phyloP scores from a whole-genome alignment of 2,888 invertebrate species.

The Ischnus inquisitorius region DNA sequence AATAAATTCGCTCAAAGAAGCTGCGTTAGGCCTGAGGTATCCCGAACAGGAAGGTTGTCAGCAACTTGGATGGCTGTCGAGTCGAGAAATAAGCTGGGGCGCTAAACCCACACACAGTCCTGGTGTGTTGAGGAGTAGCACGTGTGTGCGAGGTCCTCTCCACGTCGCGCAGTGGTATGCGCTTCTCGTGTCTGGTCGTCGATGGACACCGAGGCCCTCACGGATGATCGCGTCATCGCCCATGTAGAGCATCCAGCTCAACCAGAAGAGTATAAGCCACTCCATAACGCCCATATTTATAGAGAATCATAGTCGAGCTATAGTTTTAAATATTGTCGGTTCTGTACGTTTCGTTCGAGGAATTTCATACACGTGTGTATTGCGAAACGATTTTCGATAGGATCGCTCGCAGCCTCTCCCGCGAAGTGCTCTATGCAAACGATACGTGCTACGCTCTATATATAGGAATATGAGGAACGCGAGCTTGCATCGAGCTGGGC shows the following conservation, averaged over 20 bases:
- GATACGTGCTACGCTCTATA: neutral
- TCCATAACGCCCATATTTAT: conserved; percentile 57
- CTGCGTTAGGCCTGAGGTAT: conserved; percentile 18
- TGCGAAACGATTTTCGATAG: conserved; percentile 2
- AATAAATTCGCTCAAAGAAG: conserved; percentile 77
- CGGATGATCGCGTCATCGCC: conserved; percentile 80
- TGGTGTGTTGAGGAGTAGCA: neutral
- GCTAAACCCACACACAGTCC: neutral
- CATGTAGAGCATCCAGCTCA: conserved; percentile 78
- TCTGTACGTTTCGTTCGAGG: neutral
- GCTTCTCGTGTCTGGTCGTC: conserved; percentile 50
- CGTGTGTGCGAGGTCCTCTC: conserved; percentile 21
- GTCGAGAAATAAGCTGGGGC: conserved; percentile 1
- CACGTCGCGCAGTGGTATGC: neutral
- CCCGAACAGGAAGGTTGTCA: conserved; percentile 4
- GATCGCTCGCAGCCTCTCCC: neutral
- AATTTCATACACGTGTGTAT: conserved; percentile 8
- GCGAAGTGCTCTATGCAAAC: neutral
- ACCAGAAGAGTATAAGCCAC: conserved; percentile 35
- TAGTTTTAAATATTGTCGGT: conserved; percentile 17
- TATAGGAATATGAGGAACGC: neutral
- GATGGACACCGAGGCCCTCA: conserved; percentile 74
- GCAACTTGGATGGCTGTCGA: conserved; percentile 8
- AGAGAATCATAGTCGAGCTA: conserved; percentile 17
- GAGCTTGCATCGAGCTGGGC: neutral